These are phyloP conservation scores for Lates calcarifer DNA, from an alignment of 2,113 vertebrate genomes.

Conservation along the genomic window DNA sequence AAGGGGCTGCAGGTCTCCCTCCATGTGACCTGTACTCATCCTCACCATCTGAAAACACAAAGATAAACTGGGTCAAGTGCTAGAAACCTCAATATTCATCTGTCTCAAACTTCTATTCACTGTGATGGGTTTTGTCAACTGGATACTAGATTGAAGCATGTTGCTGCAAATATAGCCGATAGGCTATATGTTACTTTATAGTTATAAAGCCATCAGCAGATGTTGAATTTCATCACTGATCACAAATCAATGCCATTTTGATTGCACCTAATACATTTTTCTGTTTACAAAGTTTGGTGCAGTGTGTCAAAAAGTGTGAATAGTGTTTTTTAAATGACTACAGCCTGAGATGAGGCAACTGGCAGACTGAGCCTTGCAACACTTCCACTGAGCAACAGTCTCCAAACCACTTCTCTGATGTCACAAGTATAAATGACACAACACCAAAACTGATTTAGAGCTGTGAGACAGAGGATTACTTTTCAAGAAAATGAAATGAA, in stretches of 20 bases:
- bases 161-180: background rate
- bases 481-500: background rate
- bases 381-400: constrained; percentile 35
- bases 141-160: background rate
- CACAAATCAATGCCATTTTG: background rate
- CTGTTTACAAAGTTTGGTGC: background rate
- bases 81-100: background rate
- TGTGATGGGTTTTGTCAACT: background rate
- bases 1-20: constrained; percentile 95
- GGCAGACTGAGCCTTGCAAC: constrained; percentile 43
- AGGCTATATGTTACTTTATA: background rate
- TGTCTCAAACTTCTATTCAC: background rate
- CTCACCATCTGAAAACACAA: constrained; percentile 89
- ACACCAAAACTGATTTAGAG: background rate
- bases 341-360: background rate
- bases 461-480: background rate
- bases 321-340: background rate
- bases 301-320: background rate
- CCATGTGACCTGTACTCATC: constrained; percentile 99
- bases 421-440: background rate
- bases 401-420: constrained; percentile 39
- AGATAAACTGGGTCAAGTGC: background rate
- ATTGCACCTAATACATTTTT: background rate
- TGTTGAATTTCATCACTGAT: background rate
- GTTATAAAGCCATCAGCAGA: background rate